Base-by-base conservation (phyloP, 2,797 vertebrate species). In the Phoxinus dragarum region DNA sequence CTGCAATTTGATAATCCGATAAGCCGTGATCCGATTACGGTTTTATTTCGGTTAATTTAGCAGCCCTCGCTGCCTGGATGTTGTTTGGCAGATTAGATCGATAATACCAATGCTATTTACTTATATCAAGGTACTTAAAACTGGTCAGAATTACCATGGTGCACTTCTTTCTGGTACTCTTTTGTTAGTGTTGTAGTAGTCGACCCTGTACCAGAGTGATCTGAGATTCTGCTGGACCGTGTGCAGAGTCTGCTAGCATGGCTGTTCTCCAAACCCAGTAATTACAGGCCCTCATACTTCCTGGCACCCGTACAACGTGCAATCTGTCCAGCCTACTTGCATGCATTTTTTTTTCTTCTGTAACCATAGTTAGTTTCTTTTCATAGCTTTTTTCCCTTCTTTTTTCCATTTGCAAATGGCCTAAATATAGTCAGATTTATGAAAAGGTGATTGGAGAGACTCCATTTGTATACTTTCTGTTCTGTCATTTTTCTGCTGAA, bases 381-480 rank as follows among this genome's bases (percentile, higher is more conserved):
- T 16, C 7, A 3, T 5, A 14, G 71, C 5, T 42, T 38, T 40
- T 79, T 59, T 47, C 7, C 38, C 6, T 38, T 0, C 19, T 21
- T 34, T 31, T 31, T n/a, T 68, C 21, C 21, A 2, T 54, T 72
- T 23, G 16, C 49, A 31, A 78, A 90, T 91, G 88, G 86, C 78
- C 77, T 88, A 64, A 69, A 8, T 86, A 69, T 54, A 21, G 59
- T 80, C 80, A 83, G 84, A 16, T 77, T 81, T 73, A 86, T 88
- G 2, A 86, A 90, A 74, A 49, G 12, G 38, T 83, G 54, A 81
- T 23, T 17, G 34, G 4, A 82, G 3, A 27, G 19, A 6, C 38
- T 81, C 16, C 75, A n/a, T 42, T 75, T 84, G 52, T 44, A 89
- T 89, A 81, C 77, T 21, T 90, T 91, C 87, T 12, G 1, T 81